Base-by-base conservation (phyloP, 2,888 invertebrate species). In the Amphipoea lucens region DNA sequence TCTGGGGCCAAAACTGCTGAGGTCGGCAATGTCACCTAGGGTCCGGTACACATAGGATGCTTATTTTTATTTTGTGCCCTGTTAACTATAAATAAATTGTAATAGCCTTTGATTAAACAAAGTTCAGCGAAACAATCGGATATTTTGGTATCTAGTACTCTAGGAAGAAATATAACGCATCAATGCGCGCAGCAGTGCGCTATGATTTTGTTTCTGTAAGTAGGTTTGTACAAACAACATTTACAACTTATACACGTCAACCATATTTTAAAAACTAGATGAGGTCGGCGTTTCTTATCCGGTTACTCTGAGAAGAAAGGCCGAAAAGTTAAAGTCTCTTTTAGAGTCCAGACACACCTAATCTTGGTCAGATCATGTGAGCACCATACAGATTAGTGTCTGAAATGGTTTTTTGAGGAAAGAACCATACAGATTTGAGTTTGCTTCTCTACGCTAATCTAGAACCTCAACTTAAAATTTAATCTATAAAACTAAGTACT, bases 11-110 rank as follows among this genome's bases (percentile, higher is more conserved):
- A 62, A 70, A 42, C 65, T 69, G 51, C 60, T 68, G 45, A 60
- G 70, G 67, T 74, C 71, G 45, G 40, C 29, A 17, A 45, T 66
- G 45, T 73, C 72, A 84, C 68, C 62, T 57, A 72, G 42, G 77
- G 51, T 67, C 36, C 23, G 29, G 9, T 71, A 20, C 40, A 42
- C 42, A 40, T 12, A 36, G 65, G 54, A 29, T 51, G 4, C 12
- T 69, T 29, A 12, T 20, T 76, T 60, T 11, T n/a, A 11, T 66
- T 71, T 60, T 40, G n/a, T n/a, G 14, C 1, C 3, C 2, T 40
- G 9, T n/a, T 40, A 6, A n/a, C n/a, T n/a, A 17, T 29, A 62
- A 7, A 62, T n/a, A 1, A 17, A 11, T n/a, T 17, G 6, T 62
- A 11, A 5, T 14, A 36, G 9, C 17, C 14, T 48, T 48, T 48